Conservation (phyloP, 2,888 invertebrate genomes). For the Ormyrus nitidulus region DNA sequence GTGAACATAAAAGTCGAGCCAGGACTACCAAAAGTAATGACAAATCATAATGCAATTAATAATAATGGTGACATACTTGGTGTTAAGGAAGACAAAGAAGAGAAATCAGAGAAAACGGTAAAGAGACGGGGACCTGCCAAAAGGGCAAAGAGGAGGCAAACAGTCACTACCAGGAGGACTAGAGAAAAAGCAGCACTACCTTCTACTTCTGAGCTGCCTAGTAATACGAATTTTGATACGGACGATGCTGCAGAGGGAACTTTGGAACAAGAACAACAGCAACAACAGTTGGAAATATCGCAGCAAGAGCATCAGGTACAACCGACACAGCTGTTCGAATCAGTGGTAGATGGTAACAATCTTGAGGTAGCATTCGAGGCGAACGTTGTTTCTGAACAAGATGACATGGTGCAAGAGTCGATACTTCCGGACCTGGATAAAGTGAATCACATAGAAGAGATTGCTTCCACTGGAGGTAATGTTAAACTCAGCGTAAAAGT, state of each 20-base stretch:
- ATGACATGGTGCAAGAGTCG: conserved; percentile 63
- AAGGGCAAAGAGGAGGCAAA: conserved; percentile 53
- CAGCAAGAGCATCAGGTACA: conserved; percentile 28
- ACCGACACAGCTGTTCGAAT: conserved; percentile 60
- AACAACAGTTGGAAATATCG: not conserved
- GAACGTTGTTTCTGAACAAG: conserved; percentile 63
- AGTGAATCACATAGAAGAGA: conserved; percentile 61
- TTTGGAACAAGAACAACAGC: not conserved
- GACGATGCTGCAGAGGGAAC: not conserved
- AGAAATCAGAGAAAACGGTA: conserved; percentile 58
- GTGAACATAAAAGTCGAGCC: conserved; percentile 60
- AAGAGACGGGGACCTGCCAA: conserved; percentile 51
- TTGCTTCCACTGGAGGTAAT: conserved; percentile 59
- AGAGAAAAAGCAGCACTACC: conserved; percentile 40
- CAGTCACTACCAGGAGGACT: conserved; percentile 12
- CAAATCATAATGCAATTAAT: conserved; percentile 64
- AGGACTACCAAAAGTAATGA: conserved; percentile 58
- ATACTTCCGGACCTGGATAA: conserved; percentile 68
- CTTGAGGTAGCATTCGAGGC: conserved; percentile 70
- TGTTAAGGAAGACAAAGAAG: conserved; percentile 58
- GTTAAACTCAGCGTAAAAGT: conserved; percentile 70
- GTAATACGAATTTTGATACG: conserved; percentile 48
- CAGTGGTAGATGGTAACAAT: conserved; percentile 66
- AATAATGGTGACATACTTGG: conserved; percentile 68
- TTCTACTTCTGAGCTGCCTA: conserved; percentile 37